Evolutionary conservation across 2,113 vertebrate genomes (phyloP).

Genomic region (Tylochromis polylepis): DNA sequence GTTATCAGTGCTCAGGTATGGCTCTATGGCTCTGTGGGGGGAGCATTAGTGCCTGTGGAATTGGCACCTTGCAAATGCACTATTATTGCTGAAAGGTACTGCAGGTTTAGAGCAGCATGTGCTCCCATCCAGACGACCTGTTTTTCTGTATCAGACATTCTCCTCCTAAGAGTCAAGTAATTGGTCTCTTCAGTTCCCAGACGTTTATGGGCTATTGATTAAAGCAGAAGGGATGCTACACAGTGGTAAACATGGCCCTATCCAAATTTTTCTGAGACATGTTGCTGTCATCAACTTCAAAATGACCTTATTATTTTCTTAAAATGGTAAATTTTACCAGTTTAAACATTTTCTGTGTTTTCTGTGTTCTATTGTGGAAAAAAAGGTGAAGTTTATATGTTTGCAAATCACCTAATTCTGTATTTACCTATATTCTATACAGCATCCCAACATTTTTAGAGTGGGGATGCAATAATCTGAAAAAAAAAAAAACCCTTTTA

Average conservation of each 20-base stretch:
- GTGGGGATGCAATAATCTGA: neutral
- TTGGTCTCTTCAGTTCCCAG: neutral
- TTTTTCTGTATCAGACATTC: neutral
- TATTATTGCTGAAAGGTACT: neutral
- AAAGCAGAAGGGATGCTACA: neutral
- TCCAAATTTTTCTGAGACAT: neutral
- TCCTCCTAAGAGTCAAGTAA: neutral
- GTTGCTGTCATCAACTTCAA: neutral
- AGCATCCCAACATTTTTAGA: neutral
- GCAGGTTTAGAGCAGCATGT: neutral
- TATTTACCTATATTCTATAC: fast-evolving
- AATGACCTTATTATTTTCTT: neutral
- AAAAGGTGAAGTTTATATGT: neutral
- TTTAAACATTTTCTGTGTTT: neutral
- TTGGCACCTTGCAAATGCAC: neutral
- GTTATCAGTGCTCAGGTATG: neutral
- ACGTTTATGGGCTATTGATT: neutral
- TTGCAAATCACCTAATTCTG: neutral
- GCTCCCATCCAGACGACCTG: neutral
- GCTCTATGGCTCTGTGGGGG: neutral
- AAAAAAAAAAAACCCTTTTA: fast-evolving
- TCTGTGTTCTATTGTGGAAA: neutral
- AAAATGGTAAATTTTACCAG: no score
- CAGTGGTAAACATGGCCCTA: neutral
- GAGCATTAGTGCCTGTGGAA: neutral